Evolutionary conservation across 2,888 invertebrate species (phyloP), one percentile per base, ranked within the genome.

Genomic region (Spisula solida): DNA sequence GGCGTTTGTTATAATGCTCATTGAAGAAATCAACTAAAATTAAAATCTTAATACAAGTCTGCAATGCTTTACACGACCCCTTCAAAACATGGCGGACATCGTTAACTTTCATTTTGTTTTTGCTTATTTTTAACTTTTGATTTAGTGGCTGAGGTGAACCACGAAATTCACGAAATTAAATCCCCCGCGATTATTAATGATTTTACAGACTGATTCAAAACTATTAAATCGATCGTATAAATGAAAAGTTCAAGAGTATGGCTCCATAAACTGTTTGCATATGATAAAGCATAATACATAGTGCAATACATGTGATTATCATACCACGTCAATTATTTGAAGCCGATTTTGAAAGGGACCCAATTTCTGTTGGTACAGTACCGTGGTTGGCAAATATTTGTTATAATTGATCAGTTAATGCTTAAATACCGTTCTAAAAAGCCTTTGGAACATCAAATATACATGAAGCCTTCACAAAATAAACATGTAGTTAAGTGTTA

Each of bases 271-370:
- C 31, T 56, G 31, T 81, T 81, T 81, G 60, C 60, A 56, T 51
- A 56, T 56, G 81, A 81, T 34, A 81, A 81, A 31, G 20, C 34
- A 56, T n/a, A n/a, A n/a, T 55, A 34, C 56, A 20, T 51, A 81
- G 60, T 31, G 81, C 29, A 25, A 25, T n/a, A 66, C n/a, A 20
- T 56, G 20, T 81, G 25, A 5, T 0, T 25, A 56, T 48, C 31
- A n/a, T 60, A n/a, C 8, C 2, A n/a, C 25, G 25, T 66, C 60
- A 66, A 66, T 66, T 66, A 66, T 66, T 25, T 25, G 25, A 66
- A 66, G 8, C 25, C 25, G 6, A 12, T 10, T 66, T 66, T 66
- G 41, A 47, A 79, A 47, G 48, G 80, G 48, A 48, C 12, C n/a
- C 41, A 80, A 48, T 80, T n/a, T 20, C 34, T 47, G 25, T 80